Evolutionary conservation across 1,140 invertebrate genomes (phyloP), one percentile per base, ranked within the genome.

Genomic region (Trichomalopsis sarcophagae): DNA sequence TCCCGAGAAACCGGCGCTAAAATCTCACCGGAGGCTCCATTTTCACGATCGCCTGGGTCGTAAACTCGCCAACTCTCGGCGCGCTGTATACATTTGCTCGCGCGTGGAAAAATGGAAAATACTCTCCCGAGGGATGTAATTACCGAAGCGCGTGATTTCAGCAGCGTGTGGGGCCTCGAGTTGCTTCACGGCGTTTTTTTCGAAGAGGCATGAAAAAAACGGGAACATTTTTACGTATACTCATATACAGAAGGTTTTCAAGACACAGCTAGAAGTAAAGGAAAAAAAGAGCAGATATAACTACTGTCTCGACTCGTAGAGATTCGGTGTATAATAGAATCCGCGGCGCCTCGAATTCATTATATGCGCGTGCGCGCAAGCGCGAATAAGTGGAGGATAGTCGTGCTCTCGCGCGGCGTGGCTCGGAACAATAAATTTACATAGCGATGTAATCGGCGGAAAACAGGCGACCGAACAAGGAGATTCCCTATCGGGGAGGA

Each of bases 381-480:
- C 80, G 80, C 68, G 80, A 30, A 73, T 23, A 68, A 68, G 66
- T 13, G 73, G 81, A 23, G 69, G 47, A 83, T 44, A 44, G 55
- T 77, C 82, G 82, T 69, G 74, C 62, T 47, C 62, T 23, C 68
- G 66, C 69, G 82, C 47, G 68, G 40, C 50, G 82, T 17, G 23
- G 68, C 68, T 90, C 89, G 85, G 85, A 89, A 92, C 91, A 89
- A 92, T 92, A 92, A 92, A 92, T 92, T 91, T 91, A 91, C 91
- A 92, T 91, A 90, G 91, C 90, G 91, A 92, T 92, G 89, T 90
- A 92, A 92, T 92, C 91, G 90, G 89, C 88, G 89, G 89, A 88
- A 91, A 92, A 92, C 91, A 92, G 91, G 91, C 89, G 89, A 91
- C 90, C 86, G 90, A 90, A 92, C 91, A 92, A 90, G 91, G 89